phyloP scores from a whole-genome alignment of 2,113 vertebrate genomes.

The Ginglymostoma cirratum region DNA sequence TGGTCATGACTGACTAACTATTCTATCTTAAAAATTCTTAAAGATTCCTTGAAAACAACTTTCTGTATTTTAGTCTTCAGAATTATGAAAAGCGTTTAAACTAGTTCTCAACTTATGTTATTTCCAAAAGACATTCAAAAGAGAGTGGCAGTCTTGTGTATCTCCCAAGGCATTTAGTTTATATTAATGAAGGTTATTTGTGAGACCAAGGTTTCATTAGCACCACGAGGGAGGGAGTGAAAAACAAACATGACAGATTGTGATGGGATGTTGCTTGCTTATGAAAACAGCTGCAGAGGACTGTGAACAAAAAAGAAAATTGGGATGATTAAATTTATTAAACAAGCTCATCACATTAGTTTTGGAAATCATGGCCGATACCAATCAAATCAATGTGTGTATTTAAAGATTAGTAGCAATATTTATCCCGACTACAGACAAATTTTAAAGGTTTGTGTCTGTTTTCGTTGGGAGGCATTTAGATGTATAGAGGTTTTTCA shows the following conservation, averaged over 20 bases:
- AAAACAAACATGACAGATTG: neutral
- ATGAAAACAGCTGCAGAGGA: neutral
- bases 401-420: neutral
- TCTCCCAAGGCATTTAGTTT: neutral
- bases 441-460: neutral
- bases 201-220: neutral
- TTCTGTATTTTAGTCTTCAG: neutral
- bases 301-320: neutral
- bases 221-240: neutral
- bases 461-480: neutral
- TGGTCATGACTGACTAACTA: neutral
- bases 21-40: neutral
- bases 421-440: neutral
- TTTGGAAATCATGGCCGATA: neutral
- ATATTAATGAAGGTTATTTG: neutral
- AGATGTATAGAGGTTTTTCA: neutral
- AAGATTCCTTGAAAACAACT: neutral
- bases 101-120: neutral
- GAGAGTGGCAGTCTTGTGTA: neutral
- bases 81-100: neutral
- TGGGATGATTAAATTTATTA: neutral
- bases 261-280: neutral
- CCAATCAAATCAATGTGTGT: neutral
- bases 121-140: neutral
- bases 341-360: neutral